Evolutionary conservation across 2,888 invertebrate species (phyloP).

Genomic region (Lithosia quadra): DNA sequence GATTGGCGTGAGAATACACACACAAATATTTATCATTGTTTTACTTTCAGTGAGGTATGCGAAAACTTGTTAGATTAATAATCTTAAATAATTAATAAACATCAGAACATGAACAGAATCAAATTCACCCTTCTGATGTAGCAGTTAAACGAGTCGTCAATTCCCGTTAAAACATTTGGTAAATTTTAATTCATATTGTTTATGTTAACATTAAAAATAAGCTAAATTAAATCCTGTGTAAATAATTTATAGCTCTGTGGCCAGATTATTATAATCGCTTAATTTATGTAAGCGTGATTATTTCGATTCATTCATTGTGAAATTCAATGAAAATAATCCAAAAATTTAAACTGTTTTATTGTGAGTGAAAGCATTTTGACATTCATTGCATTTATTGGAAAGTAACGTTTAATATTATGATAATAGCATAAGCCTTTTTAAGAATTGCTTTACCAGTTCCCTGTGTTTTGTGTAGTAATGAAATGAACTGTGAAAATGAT

Average conservation of each 20-base stretch:
- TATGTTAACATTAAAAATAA: conserved; percentile 10
- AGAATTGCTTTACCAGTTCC: background rate
- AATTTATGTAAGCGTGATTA: conserved; percentile 22
- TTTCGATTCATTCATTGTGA: background rate
- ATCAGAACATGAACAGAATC: too few relatives aligned
- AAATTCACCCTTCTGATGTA: too few relatives aligned
- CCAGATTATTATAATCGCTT: conserved; percentile 18
- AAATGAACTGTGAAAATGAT: background rate
- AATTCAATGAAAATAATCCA: conserved; percentile 9
- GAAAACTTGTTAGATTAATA: background rate
- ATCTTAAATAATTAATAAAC: too few relatives aligned
- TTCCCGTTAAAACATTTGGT: background rate
- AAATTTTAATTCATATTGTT: background rate
- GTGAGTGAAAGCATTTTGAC: conserved; percentile 5
- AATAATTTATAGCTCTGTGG: conserved; percentile 13
- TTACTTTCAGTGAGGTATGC: background rate
- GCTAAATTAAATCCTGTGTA: conserved; percentile 16
- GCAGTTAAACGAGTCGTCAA: background rate
- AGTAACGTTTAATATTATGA: background rate
- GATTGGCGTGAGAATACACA: conserved; percentile 12
- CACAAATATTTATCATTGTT: conserved; percentile 27
- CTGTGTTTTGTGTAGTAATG: background rate
- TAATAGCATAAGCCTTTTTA: background rate
- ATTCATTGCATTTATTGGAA: conserved; percentile 5
- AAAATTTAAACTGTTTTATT: conserved; percentile 10